phyloP scores from a whole-genome alignment of 2,797 vertebrate species.

The Melanotaenia nigrans region DNA sequence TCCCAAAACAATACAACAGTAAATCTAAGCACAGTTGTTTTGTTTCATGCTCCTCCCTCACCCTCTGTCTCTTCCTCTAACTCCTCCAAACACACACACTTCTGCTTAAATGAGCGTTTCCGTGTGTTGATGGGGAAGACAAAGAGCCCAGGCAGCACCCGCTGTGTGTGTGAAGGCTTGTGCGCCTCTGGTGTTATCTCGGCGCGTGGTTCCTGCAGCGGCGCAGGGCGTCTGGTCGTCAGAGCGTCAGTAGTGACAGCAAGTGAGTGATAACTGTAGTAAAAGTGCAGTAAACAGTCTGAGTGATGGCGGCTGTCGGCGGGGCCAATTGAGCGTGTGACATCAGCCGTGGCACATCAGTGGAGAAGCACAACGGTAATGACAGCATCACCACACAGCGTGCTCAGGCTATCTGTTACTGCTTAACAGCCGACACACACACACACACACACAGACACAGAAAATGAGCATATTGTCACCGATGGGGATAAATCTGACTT shows the following conservation, averaged over 20 bases:
- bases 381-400: slow-evolving; percentile 71
- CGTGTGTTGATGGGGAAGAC: slow-evolving; percentile 67
- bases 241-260: slow-evolving; percentile 47
- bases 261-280: slow-evolving; percentile 76
- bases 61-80: slow-evolving; percentile 45
- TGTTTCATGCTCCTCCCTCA: slow-evolving; percentile 33
- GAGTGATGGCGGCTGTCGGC: slow-evolving; percentile 77
- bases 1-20: slow-evolving; percentile 42
- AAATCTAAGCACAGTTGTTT: slow-evolving; percentile 36
- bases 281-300: slow-evolving; percentile 75
- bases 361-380: slow-evolving; percentile 78
- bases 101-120: slow-evolving; percentile 64
- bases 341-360: slow-evolving; percentile 79
- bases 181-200: slow-evolving; percentile 53
- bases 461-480: slow-evolving; percentile 37
- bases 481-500: slow-evolving; percentile 55
- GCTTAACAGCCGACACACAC: slow-evolving; percentile 51
- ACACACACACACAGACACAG: slow-evolving; percentile 12
- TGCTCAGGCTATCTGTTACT: slow-evolving; percentile 69
- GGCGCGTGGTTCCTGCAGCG: slow-evolving; percentile 39
- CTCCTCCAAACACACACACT: slow-evolving; percentile 36
- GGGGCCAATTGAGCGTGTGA: slow-evolving; percentile 83
- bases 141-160: slow-evolving; percentile 46
- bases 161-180: slow-evolving; percentile 29
- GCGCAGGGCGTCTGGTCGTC: slow-evolving; percentile 42